Conservation (phyloP, 2,797 vertebrate genomes). For the Coracias cyanogaster region DNA sequence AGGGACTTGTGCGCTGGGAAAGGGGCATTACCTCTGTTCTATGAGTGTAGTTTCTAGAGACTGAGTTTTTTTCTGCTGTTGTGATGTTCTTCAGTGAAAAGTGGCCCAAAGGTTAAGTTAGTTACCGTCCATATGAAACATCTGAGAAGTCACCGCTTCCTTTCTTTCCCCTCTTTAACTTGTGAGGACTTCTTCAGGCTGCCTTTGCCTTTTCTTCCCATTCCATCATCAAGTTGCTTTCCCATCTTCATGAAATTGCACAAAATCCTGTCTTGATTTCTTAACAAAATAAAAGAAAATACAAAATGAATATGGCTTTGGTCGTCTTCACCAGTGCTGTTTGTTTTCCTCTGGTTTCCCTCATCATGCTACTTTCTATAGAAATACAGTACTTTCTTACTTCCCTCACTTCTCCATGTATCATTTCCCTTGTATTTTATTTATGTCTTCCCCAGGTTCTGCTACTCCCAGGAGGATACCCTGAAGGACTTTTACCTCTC, state of each 20-base stretch:
- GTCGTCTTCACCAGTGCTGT: neutral
- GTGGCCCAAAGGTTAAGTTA: neutral
- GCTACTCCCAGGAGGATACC: neutral
- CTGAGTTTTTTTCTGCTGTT: neutral
- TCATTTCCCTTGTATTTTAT: neutral
- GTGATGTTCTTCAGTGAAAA: neutral
- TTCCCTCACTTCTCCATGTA: neutral
- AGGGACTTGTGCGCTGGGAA: neutral
- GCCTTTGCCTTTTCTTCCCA: neutral
- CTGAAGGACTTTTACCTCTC: neutral
- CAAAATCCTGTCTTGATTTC: neutral
- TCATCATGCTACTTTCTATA: fast-evolving
- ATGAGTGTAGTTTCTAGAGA: neutral
- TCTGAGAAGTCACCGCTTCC: neutral
- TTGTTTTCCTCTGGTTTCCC: neutral
- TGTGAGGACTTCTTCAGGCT: neutral
- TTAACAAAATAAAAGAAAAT: neutral
- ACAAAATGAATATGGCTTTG: neutral
- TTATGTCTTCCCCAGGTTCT: neutral
- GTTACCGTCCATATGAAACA: neutral
- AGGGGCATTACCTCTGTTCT: neutral
- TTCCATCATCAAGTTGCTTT: neutral
- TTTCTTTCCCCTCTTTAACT: neutral
- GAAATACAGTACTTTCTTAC: neutral
- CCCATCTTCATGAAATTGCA: neutral